Evolutionary conservation across 2,113 vertebrate species (phyloP).

Genomic region (Halcyon senegalensis): DNA sequence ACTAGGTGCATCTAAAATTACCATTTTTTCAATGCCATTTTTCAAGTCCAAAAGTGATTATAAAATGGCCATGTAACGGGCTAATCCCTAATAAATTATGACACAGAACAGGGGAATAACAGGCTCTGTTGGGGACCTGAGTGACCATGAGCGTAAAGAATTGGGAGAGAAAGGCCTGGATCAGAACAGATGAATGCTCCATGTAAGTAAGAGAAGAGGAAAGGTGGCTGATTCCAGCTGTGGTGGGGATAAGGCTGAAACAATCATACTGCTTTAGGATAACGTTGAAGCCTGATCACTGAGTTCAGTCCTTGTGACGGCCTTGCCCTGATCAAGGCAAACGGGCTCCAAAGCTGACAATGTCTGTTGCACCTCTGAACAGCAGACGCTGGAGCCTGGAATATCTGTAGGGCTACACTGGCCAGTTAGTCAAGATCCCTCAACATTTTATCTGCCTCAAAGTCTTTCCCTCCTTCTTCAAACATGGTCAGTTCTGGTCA

Average conservation of each 20-base stretch:
- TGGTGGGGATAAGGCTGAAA: background rate
- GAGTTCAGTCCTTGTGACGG: background rate
- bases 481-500: background rate
- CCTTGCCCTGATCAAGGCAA: background rate
- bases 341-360: background rate
- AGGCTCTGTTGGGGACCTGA: background rate
- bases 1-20: background rate
- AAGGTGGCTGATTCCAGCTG: background rate
- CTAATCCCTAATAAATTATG: background rate
- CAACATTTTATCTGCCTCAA: background rate
- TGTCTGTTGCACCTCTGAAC: background rate
- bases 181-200: background rate
- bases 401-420: background rate
- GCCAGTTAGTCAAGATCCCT: background rate
- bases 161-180: background rate
- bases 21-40: background rate
- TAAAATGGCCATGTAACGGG: background rate
- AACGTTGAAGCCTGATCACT: background rate
- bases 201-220: background rate
- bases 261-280: background rate
- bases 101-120: background rate
- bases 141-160: background rate
- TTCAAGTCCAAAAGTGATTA: background rate
- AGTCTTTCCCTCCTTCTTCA: background rate
- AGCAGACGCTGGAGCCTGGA: background rate